A percentile compares a stretch with the other conserved stretches of the same genome.
phyloP scores from a whole-genome alignment of 2,113 vertebrate species.

The Lucifuga dentata region DNA sequence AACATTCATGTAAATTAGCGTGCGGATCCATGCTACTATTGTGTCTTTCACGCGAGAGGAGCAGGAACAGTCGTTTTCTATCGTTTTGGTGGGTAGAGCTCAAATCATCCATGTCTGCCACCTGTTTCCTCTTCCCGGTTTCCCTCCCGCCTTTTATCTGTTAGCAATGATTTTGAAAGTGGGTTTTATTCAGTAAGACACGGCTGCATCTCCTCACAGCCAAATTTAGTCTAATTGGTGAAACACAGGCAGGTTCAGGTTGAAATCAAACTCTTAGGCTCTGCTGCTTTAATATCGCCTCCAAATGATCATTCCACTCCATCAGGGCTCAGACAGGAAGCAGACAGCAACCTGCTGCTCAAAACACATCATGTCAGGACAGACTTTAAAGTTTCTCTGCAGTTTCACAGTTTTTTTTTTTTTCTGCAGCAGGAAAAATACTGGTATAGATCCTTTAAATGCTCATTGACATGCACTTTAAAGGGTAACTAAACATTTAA shows the following conservation, averaged over 20 bases:
- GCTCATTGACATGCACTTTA: not conserved
- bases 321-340: no score
- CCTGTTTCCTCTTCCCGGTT: conserved; percentile 33
- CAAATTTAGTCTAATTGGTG: conserved; percentile 28
- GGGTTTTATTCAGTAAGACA: conserved; percentile 27
- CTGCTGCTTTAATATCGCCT: not conserved
- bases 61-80: conserved; percentile 37
- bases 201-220: conserved; percentile 28
- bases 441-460: no score
- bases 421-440: no score
- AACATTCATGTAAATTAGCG: conserved; percentile 49
- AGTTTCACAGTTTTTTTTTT: no score
- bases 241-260: not conserved
- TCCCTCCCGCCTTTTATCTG: conserved; percentile 38
- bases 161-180: conserved; percentile 24
- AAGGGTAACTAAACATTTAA: conserved; percentile 11
- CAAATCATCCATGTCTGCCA: conserved; percentile 53
- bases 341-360: no score
- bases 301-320: not conserved
- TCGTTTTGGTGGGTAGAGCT: conserved; percentile 21
- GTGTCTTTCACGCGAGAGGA: conserved; percentile 41
- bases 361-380: no score
- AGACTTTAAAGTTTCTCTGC: no score
- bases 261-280: not conserved
- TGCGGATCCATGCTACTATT: conserved; percentile 29